Percentiles rank a stretch among this genome's conserved stretches.
Evolutionary conservation across 2,888 invertebrate genomes (phyloP).

Genomic region (Cantharis lateralis): DNA sequence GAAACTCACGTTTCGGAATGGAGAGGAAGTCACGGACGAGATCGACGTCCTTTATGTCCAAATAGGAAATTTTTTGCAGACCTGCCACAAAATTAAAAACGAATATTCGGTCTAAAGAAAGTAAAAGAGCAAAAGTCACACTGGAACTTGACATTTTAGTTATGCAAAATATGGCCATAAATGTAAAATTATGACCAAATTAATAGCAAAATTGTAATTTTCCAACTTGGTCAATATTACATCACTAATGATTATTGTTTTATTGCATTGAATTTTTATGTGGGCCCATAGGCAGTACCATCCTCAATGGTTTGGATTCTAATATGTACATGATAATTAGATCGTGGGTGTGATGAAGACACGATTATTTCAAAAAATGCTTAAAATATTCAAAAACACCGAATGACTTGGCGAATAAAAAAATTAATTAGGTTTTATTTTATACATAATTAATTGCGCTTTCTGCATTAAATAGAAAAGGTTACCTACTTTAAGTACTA

Average conservation of each 20-base stretch:
- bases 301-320: not conserved
- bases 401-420: not conserved
- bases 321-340: not conserved
- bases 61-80: not conserved
- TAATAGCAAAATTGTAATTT: not conserved
- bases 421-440: not conserved
- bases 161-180: not conserved
- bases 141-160: not conserved
- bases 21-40: constrained; percentile 25
- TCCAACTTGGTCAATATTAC: not conserved
- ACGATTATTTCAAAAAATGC: not conserved
- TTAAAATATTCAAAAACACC: not conserved
- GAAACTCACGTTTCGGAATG: constrained; percentile 13
- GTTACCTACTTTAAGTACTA: not conserved
- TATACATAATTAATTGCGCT: not conserved
- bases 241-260: not conserved
- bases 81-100: not conserved
- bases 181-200: not conserved
- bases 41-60: constrained; percentile 17
- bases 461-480: not conserved
- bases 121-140: constrained; percentile 5
- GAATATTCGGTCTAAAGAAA: not conserved
- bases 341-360: not conserved
- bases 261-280: not conserved
- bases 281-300: not conserved